Evolutionary conservation across 2,113 vertebrate genomes (phyloP).

Genomic region (Platycercus adscitus): DNA sequence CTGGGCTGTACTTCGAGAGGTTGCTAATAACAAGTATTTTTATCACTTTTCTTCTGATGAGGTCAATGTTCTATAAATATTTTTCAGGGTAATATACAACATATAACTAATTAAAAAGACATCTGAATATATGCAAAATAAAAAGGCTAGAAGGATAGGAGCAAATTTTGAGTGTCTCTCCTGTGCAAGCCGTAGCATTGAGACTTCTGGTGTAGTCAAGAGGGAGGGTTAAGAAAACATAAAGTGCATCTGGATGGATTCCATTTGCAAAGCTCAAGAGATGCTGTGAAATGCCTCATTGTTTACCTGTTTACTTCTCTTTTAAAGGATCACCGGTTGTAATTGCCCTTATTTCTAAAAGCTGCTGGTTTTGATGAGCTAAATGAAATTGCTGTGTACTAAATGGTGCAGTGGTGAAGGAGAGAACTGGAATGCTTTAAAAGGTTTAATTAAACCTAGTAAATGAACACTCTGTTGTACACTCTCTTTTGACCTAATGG

Average conservation of each 20-base stretch:
- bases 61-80: neutral
- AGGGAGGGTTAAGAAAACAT: neutral
- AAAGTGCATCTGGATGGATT: neutral
- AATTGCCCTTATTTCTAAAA: constrained; percentile 46
- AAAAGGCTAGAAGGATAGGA: neutral
- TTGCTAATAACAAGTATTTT: neutral
- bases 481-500: constrained; percentile 9
- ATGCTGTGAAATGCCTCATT: neutral
- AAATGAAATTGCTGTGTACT: constrained; percentile 28
- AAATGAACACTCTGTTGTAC: constrained; percentile 32
- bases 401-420: neutral
- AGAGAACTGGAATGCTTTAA: constrained; percentile 40
- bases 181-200: neutral
- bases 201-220: neutral
- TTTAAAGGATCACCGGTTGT: neutral
- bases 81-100: neutral
- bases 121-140: neutral
- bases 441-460: constrained; percentile 50
- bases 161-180: neutral
- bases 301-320: constrained; percentile 9
- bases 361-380: neutral
- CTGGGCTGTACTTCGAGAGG: neutral
- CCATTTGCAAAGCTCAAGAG: neutral
- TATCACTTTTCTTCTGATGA: neutral
- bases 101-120: neutral